Evolutionary conservation across 92 coral and sea anemone species (phyloP).

Genomic region (Parazoanthus darwini): DNA sequence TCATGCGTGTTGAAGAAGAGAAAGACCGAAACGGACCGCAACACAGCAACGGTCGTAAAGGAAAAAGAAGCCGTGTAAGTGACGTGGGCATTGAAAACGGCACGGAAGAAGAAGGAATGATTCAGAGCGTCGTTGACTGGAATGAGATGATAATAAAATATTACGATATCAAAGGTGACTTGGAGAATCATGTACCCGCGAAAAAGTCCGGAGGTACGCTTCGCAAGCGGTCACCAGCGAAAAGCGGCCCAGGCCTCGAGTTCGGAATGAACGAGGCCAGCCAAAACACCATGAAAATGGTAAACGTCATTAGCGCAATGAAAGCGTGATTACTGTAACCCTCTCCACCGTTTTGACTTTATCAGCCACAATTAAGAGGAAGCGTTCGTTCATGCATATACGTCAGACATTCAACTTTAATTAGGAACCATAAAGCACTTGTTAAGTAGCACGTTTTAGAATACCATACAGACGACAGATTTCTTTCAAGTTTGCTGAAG

Average conservation of each 20-base stretch:
- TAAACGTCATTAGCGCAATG: slow-evolving; percentile 29
- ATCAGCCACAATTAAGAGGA: not conserved
- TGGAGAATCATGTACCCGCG: slow-evolving; percentile 29
- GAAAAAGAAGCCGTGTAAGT: slow-evolving; percentile 28
- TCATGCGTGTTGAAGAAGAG: slow-evolving; percentile 63
- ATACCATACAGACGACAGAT: too few species aligned
- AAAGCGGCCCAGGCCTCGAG: slow-evolving; percentile 10
- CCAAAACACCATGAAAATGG: slow-evolving; percentile 1
- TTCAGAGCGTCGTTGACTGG: slow-evolving; percentile 88
- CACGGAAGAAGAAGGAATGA: slow-evolving; percentile 47
- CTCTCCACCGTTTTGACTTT: not conserved
- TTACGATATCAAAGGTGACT: slow-evolving; percentile 72
- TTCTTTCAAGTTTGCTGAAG: too few species aligned
- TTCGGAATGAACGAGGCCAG: not conserved
- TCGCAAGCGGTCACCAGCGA: slow-evolving; percentile 25
- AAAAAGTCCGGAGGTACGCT: slow-evolving; percentile 24
- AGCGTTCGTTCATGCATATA: too few species aligned
- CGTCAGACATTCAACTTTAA: too few species aligned
- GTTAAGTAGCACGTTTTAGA: too few species aligned
- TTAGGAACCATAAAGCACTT: too few species aligned
- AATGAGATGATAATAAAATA: slow-evolving; percentile 66
- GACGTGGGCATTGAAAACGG: slow-evolving; percentile 44
- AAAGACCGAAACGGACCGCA: slow-evolving; percentile 21
- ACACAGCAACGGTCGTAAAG: slow-evolving; percentile 13
- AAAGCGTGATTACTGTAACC: not conserved